These are phyloP conservation scores for Anableps anableps DNA, from an alignment of 2,797 vertebrate genomes.

Conservation along the genomic window DNA sequence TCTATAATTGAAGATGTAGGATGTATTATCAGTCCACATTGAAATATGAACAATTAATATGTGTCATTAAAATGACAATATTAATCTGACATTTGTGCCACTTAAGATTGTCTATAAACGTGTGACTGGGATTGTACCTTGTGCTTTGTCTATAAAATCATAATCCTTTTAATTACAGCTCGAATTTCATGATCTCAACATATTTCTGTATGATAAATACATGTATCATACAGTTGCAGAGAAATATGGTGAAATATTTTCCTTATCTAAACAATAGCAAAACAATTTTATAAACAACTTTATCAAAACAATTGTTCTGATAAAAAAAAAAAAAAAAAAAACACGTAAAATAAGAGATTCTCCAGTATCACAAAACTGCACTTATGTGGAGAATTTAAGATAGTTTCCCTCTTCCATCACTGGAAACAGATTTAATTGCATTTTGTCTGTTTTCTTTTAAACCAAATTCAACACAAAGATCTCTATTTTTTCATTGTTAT, in stretches of 20 bases:
- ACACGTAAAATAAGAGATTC: neutral
- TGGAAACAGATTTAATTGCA: neutral
- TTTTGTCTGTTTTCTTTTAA: neutral
- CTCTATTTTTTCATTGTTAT: neutral
- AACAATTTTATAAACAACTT: neutral
- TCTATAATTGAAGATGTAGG: no score
- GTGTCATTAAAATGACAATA: neutral
- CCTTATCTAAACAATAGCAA: neutral
- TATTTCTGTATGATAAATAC: neutral
- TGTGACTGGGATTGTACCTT: neutral
- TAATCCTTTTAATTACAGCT: neutral
- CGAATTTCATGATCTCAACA: neutral
- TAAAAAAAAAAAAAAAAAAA: no score
- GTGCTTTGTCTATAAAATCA: neutral
- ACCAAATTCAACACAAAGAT: neutral
- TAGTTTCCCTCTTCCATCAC: neutral
- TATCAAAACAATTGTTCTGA: neutral
- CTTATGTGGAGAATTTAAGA: neutral
- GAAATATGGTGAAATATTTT: neutral
- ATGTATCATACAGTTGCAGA: neutral
- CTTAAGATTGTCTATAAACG: neutral
- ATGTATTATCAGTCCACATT: neutral
- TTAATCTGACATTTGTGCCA: neutral
- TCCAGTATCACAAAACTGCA: neutral
- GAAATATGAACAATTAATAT: no score